Conservation (phyloP, 2,797 vertebrate species). For the Micromesistius poutassou region DNA sequence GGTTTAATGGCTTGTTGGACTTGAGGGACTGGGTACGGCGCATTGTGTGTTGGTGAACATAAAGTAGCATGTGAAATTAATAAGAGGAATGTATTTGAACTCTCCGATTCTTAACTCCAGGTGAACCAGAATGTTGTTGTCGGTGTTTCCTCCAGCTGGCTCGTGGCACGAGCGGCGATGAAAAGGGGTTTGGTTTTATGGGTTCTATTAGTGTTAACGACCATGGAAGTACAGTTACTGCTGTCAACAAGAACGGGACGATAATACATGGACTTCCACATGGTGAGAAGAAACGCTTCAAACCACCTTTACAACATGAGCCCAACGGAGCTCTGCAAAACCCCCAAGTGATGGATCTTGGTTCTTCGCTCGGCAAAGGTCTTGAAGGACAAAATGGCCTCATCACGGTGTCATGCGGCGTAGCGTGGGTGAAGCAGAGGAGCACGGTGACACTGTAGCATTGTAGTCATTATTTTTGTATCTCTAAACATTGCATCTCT, state of each 20-base stretch:
- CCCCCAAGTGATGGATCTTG: not conserved
- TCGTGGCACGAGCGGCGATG: constrained; percentile 32
- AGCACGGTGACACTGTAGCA: not conserved
- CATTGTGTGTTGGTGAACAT: constrained; percentile 47
- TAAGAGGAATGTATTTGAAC: constrained; percentile 59
- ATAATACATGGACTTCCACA: constrained; percentile 10
- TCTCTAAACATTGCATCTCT: not conserved
- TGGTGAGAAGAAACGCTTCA: not conserved
- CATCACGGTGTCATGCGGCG: constrained; percentile 5
- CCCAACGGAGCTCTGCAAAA: not conserved
- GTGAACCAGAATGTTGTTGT: constrained; percentile 39
- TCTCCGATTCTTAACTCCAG: constrained; percentile 35
- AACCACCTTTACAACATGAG: not conserved
- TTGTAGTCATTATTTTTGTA: constrained; percentile 1
- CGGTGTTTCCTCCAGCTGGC: constrained; percentile 24
- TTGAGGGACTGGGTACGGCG: not conserved
- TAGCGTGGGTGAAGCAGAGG: not conserved
- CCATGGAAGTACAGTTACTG: constrained; percentile 36
- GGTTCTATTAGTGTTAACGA: constrained; percentile 13
- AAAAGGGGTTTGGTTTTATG: constrained; percentile 23
- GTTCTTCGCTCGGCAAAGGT: not conserved
- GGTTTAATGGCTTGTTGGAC: constrained; percentile 15
- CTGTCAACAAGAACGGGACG: constrained; percentile 44
- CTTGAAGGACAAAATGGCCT: not conserved
- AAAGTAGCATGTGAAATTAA: constrained; percentile 64